Evolutionary conservation across 1,140 invertebrate species (phyloP), one percentile per base, ranked within the genome.

Genomic region (Apocrypta bakeri): DNA sequence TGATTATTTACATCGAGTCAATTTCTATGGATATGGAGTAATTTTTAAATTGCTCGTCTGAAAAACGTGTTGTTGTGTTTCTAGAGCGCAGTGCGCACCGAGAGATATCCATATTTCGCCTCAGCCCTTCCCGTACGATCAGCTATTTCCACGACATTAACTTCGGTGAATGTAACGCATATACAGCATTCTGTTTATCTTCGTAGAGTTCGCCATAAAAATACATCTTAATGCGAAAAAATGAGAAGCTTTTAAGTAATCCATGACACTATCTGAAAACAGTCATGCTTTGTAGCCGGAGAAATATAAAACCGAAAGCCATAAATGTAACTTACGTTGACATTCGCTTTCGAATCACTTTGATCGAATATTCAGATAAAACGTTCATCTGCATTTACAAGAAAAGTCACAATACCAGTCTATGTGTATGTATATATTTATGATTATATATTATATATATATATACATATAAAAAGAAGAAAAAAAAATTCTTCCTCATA

Each of bases 171-270:
- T 78, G 27, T n/a, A 61, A 40, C 31, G 17, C 12, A n/a, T 0
- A 31, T n/a, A 74, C n/a, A 68, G 31, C 80, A 31, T 76, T n/a
- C 63, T 8, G 29, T 42, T 81, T 74, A 81, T 75, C 64, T 75
- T n/a, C 17, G 31, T 21, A 17, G 21, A 66, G 24, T 68, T 2
- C 12, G 9, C 14, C 42, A 27, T 71, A 72, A 77, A 82, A 82
- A 72, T 40, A 56, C 63, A 42, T 61, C 27, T 33, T 76, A 76
- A 79, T 79, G 24, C 25, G 33, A 48, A 69, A 42, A 33, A 77
- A 77, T 56, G 24, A 7, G 31, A 71, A 42, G 81, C 63, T 75
- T 81, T 81, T 81, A n/a, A 76, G 64, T 76, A n/a, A 68, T 75
- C 40, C 48, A 24, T 37, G 72, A 24, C 40, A 27, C 40, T 81